phyloP scores from a whole-genome alignment of 2,113 vertebrate species.

The Vireo altiloquus region DNA sequence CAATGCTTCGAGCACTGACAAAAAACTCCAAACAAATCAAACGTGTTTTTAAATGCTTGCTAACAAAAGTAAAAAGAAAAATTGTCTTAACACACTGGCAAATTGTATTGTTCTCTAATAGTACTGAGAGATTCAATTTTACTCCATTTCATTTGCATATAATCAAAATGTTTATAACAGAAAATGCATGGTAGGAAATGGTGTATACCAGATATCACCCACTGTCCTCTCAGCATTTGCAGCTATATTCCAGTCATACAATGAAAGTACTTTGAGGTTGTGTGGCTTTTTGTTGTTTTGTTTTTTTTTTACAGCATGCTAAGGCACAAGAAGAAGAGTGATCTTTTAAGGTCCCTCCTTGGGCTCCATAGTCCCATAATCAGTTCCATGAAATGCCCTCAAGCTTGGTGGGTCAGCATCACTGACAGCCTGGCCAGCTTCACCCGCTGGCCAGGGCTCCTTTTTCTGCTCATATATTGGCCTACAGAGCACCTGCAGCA shows the following conservation, averaged over 20 bases:
- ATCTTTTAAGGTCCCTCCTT: not conserved
- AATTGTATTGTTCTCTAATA: not conserved
- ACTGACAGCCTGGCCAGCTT: not conserved
- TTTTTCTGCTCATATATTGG: not conserved
- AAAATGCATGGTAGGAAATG: not conserved
- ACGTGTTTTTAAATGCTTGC: not conserved
- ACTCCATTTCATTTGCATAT: not conserved
- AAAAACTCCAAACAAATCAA: not conserved
- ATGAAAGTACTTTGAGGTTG: not conserved
- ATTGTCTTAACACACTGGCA: not conserved
- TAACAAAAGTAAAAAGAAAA: not conserved
- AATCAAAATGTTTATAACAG: not conserved
- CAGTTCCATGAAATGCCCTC: not conserved
- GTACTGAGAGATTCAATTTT: not conserved
- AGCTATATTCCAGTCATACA: not conserved
- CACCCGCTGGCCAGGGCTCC: not conserved
- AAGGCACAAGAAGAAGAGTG: not conserved
- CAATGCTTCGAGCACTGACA: not conserved
- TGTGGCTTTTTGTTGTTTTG: not conserved
- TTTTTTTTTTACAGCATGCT: not conserved
- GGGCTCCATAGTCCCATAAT: not conserved
- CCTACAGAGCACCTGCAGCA: not conserved
- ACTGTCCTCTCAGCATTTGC: not conserved
- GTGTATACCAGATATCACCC: not conserved
- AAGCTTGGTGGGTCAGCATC: not conserved